Conservation (phyloP, 2,113 vertebrate genomes). For the Elachura formosa region DNA sequence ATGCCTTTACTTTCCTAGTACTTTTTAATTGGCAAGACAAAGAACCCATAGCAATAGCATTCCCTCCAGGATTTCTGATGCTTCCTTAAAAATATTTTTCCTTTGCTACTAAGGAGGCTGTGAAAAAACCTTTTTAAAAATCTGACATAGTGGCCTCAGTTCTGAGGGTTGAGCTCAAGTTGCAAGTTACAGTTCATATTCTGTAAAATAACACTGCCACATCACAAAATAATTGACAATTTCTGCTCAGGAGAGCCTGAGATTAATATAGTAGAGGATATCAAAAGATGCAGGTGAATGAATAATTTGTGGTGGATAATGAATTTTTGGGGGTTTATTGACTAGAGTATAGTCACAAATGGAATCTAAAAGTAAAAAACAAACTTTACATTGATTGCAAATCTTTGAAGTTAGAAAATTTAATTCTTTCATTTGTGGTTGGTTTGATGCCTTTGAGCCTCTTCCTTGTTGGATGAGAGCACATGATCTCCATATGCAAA, state of each 20-base stretch:
- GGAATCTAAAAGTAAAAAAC: background rate
- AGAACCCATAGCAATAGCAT: background rate
- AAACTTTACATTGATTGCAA: background rate
- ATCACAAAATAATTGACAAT: background rate
- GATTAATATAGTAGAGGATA: background rate
- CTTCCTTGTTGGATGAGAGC: background rate
- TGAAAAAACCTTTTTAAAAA: background rate
- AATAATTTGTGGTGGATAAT: background rate
- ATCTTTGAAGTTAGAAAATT: background rate
- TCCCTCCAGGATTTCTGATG: background rate
- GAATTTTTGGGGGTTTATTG: background rate
- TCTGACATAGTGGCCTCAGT: background rate
- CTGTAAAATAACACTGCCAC: background rate
- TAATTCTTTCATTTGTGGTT: background rate
- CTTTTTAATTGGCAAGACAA: slow-evolving; percentile 9
- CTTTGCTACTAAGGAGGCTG: background rate
- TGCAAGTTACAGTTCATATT: background rate
- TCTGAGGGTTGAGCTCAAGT: background rate
- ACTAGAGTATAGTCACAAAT: background rate
- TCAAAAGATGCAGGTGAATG: background rate
- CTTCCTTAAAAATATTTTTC: background rate
- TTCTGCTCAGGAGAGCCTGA: background rate
- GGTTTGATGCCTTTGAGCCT: background rate
- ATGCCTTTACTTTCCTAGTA: background rate
- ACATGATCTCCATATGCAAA: background rate